These are phyloP conservation scores for Capromys pilorides DNA, from an alignment of 2,797 vertebrate species.

Conservation along the genomic window DNA sequence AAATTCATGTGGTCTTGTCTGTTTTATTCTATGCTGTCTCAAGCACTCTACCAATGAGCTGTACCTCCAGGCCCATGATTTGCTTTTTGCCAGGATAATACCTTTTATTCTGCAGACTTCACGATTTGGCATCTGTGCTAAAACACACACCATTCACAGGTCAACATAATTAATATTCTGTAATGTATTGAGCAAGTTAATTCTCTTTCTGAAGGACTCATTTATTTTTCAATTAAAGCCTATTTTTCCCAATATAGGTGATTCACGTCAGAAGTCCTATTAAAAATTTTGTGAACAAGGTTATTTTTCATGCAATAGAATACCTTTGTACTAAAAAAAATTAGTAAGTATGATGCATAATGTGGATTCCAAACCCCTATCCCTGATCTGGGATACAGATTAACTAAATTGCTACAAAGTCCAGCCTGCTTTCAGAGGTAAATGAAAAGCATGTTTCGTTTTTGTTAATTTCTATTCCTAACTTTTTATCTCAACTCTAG, in stretches of 20 bases:
- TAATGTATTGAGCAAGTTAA: constrained; percentile 19
- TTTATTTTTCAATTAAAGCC: constrained; percentile 39
- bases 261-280: neutral
- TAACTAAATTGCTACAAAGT: no score
- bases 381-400: no score
- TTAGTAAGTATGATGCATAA: no score
- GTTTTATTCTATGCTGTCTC: neutral
- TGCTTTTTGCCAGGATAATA: neutral
- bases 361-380: no score
- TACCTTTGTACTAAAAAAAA: no score
- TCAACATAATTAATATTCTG: neutral
- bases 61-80: neutral
- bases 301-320: no score
- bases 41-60: neutral
- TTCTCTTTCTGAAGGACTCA: neutral
- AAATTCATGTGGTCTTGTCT: neutral
- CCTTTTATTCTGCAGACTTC: neutral
- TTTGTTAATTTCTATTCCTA: no score
- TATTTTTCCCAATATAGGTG: constrained; percentile 12
- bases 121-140: neutral
- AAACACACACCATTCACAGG: neutral
- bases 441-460: no score
- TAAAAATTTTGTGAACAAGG: no score
- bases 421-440: no score
- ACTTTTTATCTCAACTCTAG: no score